These are phyloP conservation scores for Cephalopterus ornatus DNA, from an alignment of 2,113 vertebrate genomes.

Conservation along the genomic window DNA sequence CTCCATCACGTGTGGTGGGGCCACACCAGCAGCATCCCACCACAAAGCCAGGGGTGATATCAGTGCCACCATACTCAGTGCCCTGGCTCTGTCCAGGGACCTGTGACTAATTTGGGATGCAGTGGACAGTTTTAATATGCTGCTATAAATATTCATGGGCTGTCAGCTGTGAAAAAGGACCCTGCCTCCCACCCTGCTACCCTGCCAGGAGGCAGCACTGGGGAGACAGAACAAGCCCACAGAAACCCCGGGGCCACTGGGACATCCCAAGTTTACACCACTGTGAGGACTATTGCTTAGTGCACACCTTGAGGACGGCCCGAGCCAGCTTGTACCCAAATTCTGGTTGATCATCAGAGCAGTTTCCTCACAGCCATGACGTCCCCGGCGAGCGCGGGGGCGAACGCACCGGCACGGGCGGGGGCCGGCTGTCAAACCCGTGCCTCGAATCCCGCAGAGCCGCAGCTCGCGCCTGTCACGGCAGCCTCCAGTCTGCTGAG, in stretches of 20 bases:
- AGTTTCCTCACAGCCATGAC: accelerated
- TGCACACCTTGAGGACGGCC: background rate
- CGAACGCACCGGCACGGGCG: accelerated
- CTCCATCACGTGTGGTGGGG: background rate
- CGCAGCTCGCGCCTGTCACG: background rate
- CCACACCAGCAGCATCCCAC: background rate
- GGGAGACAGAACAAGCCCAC: background rate
- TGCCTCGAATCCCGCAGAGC: background rate
- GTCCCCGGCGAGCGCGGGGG: background rate
- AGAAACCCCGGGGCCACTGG: background rate
- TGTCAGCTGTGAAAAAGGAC: constrained; percentile 54
- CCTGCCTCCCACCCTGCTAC: background rate
- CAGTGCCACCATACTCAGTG: background rate
- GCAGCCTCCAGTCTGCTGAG: constrained; percentile 5
- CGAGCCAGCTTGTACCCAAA: background rate
- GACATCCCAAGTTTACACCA: background rate
- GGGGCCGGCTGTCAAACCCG: background rate
- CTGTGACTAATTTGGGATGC: constrained; percentile 32
- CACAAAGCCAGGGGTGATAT: accelerated
- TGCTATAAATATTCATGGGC: constrained; percentile 57
- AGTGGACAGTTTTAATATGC: constrained; percentile 40
- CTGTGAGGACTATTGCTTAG: background rate
- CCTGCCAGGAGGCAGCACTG: background rate
- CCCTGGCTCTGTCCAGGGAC: background rate
- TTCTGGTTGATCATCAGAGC: background rate